Evolutionary conservation across 1,140 invertebrate genomes (phyloP).

Genomic region (Cyclargus thomasi): DNA sequence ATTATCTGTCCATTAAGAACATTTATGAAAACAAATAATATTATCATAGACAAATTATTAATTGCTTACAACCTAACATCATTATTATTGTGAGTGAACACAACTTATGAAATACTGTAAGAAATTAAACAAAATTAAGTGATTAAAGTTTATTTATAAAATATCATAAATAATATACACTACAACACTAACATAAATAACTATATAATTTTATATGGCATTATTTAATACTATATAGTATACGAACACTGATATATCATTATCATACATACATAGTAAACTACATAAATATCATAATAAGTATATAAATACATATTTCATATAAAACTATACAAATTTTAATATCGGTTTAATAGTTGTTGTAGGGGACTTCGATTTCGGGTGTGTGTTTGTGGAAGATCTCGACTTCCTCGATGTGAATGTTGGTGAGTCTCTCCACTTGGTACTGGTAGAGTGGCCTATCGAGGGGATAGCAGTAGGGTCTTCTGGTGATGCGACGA

Average conservation of each 20-base stretch:
- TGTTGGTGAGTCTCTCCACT: slow-evolving; percentile 77
- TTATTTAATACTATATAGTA: no score
- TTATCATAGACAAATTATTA: no score
- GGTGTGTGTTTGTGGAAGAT: slow-evolving; percentile 78
- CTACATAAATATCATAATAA: neutral
- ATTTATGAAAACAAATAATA: no score
- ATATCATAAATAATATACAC: neutral
- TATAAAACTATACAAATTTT: neutral
- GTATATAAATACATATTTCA: neutral
- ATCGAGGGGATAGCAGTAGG: slow-evolving; percentile 81
- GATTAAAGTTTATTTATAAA: neutral
- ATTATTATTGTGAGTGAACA: no score
- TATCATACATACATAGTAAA: neutral
- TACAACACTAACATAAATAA: neutral
- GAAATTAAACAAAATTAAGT: no score
- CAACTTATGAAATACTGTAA: no score
- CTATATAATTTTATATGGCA: neutral
- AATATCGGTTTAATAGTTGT: neutral
- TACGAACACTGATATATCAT: no score
- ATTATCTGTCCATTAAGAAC: no score
- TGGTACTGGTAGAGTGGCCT: slow-evolving; percentile 75
- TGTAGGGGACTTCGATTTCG: slow-evolving; percentile 28
- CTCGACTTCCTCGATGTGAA: slow-evolving; percentile 76
- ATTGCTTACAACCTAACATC: no score
- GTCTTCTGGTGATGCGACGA: slow-evolving; percentile 42